A percentile compares a stretch with the other conserved stretches of the same genome.
These are phyloP conservation scores for Acleris sparsana DNA, from an alignment of 2,888 invertebrate species.

Conservation along the genomic window DNA sequence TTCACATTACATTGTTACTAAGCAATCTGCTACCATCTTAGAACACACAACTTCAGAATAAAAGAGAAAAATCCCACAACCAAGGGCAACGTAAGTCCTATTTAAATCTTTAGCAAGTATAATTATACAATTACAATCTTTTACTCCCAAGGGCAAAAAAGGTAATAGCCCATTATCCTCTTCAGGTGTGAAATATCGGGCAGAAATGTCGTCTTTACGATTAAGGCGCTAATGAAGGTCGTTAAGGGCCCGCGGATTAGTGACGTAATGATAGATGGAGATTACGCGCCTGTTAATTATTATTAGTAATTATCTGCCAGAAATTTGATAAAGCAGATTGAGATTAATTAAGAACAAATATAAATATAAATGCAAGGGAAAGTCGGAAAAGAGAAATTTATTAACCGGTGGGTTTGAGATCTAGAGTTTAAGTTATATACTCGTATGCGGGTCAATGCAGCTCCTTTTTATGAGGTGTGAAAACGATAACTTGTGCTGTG, in stretches of 20 bases:
- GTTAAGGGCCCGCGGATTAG: conserved; percentile 8
- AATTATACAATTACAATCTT: conserved; percentile 11
- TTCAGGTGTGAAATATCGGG: conserved; percentile 31
- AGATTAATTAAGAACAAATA: conserved; percentile 9
- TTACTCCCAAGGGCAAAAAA: conserved; percentile 5
- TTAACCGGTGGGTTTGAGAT: no score
- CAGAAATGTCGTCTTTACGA: conserved; percentile 27
- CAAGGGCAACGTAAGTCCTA: not conserved
- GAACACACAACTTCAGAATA: no score
- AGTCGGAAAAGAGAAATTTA: no score
- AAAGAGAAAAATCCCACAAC: no score
- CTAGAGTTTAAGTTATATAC: no score
- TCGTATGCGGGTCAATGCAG: no score
- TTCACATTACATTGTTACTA: no score
- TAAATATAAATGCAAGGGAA: no score
- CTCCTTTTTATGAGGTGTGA: no score
- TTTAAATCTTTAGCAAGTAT: not conserved
- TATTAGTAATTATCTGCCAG: not conserved
- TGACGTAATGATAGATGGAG: conserved; percentile 8
- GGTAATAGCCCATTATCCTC: conserved; percentile 26
- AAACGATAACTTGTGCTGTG: no score
- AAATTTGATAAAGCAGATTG: conserved; percentile 3
- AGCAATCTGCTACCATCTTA: no score
- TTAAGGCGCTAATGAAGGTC: conserved; percentile 25
- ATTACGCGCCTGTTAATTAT: conserved; percentile 15